phyloP scores from a whole-genome alignment of 2,888 invertebrate species.

The Ptychoptera contaminata region DNA sequence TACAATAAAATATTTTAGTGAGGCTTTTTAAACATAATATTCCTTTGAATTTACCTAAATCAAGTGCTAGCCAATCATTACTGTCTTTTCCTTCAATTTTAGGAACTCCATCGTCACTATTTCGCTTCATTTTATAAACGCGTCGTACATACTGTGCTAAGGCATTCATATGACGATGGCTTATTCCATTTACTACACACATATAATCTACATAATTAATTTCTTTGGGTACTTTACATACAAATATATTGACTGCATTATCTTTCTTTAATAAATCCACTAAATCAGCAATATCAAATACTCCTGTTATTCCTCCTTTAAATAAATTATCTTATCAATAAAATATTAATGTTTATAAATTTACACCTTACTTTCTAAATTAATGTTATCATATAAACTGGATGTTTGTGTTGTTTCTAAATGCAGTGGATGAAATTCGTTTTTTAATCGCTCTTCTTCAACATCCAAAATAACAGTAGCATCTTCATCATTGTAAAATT shows the following conservation, averaged over 20 bases:
- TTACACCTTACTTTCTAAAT: constrained; percentile 37
- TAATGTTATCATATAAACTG: constrained; percentile 19
- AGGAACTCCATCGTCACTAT: constrained; percentile 47
- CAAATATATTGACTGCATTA: constrained; percentile 66
- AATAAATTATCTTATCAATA: constrained; percentile 4
- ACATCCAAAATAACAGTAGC: constrained; percentile 54
- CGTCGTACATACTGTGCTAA: constrained; percentile 59
- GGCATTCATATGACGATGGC: constrained; percentile 56
- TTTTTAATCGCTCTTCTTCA: constrained; percentile 40
- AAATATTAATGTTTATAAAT: background rate
- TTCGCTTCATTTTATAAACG: constrained; percentile 57
- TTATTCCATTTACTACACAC: constrained; percentile 61
- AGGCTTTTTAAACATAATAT: background rate
- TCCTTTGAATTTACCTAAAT: constrained; percentile 47
- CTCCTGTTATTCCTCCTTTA: constrained; percentile 65
- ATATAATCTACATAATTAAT: constrained; percentile 72
- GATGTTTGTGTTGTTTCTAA: background rate
- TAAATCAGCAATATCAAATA: constrained; percentile 78
- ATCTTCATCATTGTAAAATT: constrained; percentile 55
- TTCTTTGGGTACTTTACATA: constrained; percentile 55
- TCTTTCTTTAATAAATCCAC: constrained; percentile 59
- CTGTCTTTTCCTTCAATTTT: constrained; percentile 61
- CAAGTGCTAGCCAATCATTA: constrained; percentile 76
- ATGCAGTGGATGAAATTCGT: constrained; percentile 11
- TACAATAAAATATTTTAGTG: constrained; percentile 28